Conservation (phyloP, 2,113 vertebrate genomes). For the Oceanodroma tethys region DNA sequence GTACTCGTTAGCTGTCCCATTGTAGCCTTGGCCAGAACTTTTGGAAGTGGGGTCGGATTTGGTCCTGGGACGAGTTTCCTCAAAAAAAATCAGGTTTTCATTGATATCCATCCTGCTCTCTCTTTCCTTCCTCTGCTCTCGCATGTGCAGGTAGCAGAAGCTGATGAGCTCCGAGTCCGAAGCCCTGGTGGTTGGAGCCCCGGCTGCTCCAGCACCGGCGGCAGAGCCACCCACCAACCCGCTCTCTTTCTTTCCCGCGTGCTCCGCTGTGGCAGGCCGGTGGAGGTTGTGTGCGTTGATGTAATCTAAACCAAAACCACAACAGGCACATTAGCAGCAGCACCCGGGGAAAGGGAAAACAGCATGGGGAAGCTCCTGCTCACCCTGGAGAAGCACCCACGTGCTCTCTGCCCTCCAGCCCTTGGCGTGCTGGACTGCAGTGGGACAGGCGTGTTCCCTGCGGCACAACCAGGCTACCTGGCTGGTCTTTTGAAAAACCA, state of each 20-base stretch:
- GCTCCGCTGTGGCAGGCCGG: constrained; percentile 76
- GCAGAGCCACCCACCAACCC: constrained; percentile 80
- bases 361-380: neutral
- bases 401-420: neutral
- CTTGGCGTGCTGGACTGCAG: neutral
- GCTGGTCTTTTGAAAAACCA: neutral
- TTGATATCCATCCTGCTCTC: constrained; percentile 87
- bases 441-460: neutral
- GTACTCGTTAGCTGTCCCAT: constrained; percentile 46
- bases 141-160: constrained; percentile 94
- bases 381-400: neutral
- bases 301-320: constrained; percentile 92
- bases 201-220: constrained; percentile 72
- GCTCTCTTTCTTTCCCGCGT: constrained; percentile 86
- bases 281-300: constrained; percentile 85
- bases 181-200: constrained; percentile 71
- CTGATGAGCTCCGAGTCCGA: constrained; percentile 89
- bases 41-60: constrained; percentile 94
- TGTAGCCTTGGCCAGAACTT: constrained; percentile 81
- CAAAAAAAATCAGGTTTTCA: constrained; percentile 92
- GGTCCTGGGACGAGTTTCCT: constrained; percentile 86
- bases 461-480: neutral
- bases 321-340: constrained; percentile 40
- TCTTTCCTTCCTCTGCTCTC: constrained; percentile 88
- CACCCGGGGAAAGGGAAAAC: neutral